A percentile compares a stretch with the other conserved stretches of the same genome.
Evolutionary conservation across 2,888 invertebrate genomes (phyloP).

Genomic region (Chouioia cunea): DNA sequence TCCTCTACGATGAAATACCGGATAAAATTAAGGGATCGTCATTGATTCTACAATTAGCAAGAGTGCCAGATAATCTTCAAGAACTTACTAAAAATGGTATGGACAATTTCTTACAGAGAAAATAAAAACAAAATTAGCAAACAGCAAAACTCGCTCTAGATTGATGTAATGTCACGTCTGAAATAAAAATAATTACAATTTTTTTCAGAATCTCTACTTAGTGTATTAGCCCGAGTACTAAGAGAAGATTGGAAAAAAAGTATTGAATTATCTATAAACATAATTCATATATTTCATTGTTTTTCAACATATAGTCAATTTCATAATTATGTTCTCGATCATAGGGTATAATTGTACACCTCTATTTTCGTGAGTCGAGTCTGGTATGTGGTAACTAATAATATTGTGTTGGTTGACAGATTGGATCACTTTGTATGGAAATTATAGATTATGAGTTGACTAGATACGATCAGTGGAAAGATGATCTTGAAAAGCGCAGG

Average conservation of each 20-base stretch:
- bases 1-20: conserved; percentile 93
- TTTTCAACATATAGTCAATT: conserved; percentile 96
- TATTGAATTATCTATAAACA: conserved; percentile 95
- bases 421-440: conserved; percentile 96
- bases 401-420: conserved; percentile 69
- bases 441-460: conserved; percentile 95
- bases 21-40: conserved; percentile 95
- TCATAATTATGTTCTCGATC: conserved; percentile 93
- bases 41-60: conserved; percentile 89
- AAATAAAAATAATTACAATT: conserved; percentile 8
- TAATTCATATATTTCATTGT: conserved; percentile 96
- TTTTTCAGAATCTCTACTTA: conserved; percentile 87
- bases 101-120: conserved; percentile 36
- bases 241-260: conserved; percentile 98
- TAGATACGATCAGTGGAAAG: conserved; percentile 93
- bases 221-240: conserved; percentile 94
- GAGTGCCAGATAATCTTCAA: conserved; percentile 94
- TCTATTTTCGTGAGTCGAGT: conserved; percentile 10
- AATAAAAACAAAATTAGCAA: too few relatives aligned
- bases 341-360: conserved; percentile 76
- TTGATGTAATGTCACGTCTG: background rate
- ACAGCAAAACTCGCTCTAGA: too few relatives aligned
- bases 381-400: conserved; percentile 2
- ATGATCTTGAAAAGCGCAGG: conserved; percentile 75
- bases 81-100: conserved; percentile 94